Evolutionary conservation across 2,113 vertebrate genomes (phyloP).

Genomic region (Dasypus novemcinctus): DNA sequence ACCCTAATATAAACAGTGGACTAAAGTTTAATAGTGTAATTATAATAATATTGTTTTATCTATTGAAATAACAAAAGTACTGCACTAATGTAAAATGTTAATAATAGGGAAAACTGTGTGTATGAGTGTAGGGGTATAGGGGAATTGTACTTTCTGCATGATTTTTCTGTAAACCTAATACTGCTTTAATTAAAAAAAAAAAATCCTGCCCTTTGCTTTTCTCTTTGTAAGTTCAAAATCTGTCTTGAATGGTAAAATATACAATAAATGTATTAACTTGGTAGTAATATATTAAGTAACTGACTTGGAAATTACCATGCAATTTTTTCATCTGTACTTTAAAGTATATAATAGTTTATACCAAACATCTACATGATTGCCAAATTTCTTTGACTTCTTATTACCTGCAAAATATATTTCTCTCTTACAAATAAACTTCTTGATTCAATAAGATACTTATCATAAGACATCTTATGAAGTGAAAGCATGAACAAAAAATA

Average conservation of each 20-base stretch:
- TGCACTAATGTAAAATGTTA: too few relatives aligned
- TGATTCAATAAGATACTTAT: neutral
- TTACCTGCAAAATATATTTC: neutral
- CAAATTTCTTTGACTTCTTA: neutral
- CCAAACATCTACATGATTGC: neutral
- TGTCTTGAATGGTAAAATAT: neutral
- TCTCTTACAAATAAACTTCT: constrained; percentile 3
- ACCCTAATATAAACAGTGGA: too few relatives aligned
- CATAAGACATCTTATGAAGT: neutral
- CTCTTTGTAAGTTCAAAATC: neutral
- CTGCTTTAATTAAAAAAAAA: too few relatives aligned
- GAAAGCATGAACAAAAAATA: constrained; percentile 18
- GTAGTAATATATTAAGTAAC: neutral
- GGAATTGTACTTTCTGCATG: too few relatives aligned
- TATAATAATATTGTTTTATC: too few relatives aligned
- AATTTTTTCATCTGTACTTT: neutral
- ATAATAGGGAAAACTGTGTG: too few relatives aligned
- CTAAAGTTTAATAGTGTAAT: too few relatives aligned
- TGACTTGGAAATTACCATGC: neutral
- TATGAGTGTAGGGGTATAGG: too few relatives aligned
- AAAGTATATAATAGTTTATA: neutral
- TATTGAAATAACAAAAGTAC: too few relatives aligned
- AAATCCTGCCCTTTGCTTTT: neutral
- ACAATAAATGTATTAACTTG: neutral
- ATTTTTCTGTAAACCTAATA: too few relatives aligned